Evolutionary conservation across 2,888 invertebrate genomes (phyloP), one percentile per base, ranked within the genome.

Genomic region (Brachyptera risi): DNA sequence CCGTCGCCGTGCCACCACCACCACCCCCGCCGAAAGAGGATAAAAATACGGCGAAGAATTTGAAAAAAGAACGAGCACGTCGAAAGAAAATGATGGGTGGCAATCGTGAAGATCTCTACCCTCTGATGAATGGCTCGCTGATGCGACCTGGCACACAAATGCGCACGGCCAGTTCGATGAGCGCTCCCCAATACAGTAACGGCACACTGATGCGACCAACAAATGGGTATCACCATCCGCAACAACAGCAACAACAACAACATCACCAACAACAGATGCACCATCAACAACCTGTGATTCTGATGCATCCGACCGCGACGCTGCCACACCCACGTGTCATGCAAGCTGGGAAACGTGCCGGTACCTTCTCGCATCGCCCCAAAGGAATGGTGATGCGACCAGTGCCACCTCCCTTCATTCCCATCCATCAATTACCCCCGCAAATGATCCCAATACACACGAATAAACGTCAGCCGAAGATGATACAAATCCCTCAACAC

Each of bases 1-100:
- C 90, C 0, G 86, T 89, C 1, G 84, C 87, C n/a, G 88, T 90
- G 50, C 90, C 91, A 7, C 92, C 93, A 31, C 75, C 76, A 1
- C 92, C 93, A 1, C 89, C 90, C 0, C 87, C 88, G 9, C 82
- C 60, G 35, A 80, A 81, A 57, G 85, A 86, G 69, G 81, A 82
- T 61, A 83, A 83, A 69, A 86, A 79, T 71, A 81, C 81, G 54
- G 77, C 76, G 3, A 71, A 72, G 63, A 73, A 79, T 66, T 74
- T 74, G 66, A 70, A 72, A 38, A 72, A 75, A 26, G 69, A 71
- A 42, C 75, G 72, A 13, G 70, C 82, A 68, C 80, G 80, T 66
- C 79, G 78, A 44, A 82, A 81, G 72, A 83, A 83, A 72, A 78
- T 79, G 67, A 77, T 80, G 26, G 78, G 80, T 0, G 80, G 80